Evolutionary conservation across 2,797 vertebrate genomes (phyloP).

Genomic region (Glossophaga mutica): DNA sequence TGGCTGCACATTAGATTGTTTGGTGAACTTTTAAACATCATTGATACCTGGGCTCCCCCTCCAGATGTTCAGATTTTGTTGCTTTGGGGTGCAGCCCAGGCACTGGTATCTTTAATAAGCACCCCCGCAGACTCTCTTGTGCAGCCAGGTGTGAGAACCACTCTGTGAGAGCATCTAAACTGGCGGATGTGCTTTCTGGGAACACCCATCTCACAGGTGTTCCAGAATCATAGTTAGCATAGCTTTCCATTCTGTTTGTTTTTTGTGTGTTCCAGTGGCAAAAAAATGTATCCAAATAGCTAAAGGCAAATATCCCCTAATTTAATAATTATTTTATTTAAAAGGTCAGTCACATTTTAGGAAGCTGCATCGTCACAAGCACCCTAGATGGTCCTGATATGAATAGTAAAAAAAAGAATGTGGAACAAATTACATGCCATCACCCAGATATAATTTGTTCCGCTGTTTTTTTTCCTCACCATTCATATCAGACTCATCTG

Average conservation of each 20-base stretch:
- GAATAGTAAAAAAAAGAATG: background rate
- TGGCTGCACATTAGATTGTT: background rate
- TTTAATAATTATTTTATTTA: conserved; percentile 16
- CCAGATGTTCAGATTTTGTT: background rate
- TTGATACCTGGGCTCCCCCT: background rate
- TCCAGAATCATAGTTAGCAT: background rate
- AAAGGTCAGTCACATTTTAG: background rate
- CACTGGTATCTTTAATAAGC: background rate
- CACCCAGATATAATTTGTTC: background rate
- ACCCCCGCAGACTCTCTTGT: background rate
- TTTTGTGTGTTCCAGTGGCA: background rate
- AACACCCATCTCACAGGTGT: background rate
- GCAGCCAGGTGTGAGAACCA: background rate
- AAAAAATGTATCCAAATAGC: background rate
- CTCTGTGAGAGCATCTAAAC: background rate
- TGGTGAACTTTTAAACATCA: conserved; percentile 27
- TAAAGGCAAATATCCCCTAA: background rate
- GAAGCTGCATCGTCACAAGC: background rate
- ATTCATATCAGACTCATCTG: background rate
- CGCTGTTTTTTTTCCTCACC: background rate
- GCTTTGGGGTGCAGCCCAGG: background rate
- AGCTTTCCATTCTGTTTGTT: background rate
- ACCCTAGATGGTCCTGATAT: background rate
- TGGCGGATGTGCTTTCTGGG: background rate
- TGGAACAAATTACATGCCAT: background rate